These are phyloP conservation scores for Podiceps cristatus DNA, from an alignment of 2,113 vertebrate genomes.

Conservation along the genomic window DNA sequence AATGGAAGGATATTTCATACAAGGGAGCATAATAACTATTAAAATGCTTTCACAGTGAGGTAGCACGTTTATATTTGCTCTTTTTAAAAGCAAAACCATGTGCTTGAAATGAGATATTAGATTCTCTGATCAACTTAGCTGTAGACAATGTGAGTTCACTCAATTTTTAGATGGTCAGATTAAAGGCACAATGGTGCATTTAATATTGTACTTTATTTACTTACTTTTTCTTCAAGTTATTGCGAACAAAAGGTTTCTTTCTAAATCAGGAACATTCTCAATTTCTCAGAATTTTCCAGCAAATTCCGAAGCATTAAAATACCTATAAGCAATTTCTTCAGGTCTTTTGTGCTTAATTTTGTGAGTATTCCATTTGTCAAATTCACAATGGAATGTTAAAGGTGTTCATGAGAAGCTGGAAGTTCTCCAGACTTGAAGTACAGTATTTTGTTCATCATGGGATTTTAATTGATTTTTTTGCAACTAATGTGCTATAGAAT, in stretches of 20 bases:
- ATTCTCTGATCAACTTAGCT: background rate
- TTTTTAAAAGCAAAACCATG: background rate
- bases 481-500: background rate
- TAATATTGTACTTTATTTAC: background rate
- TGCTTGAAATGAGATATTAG: background rate
- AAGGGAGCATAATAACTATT: background rate
- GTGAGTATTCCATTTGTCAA: background rate
- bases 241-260: background rate
- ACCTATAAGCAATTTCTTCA: background rate
- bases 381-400: background rate
- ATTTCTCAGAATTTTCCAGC: background rate
- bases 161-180: background rate
- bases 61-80: background rate
- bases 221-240: background rate
- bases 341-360: background rate
- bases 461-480: background rate
- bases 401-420: background rate
- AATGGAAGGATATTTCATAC: background rate
- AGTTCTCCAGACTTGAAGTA: background rate
- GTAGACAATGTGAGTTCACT: background rate
- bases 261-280: background rate
- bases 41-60: background rate
- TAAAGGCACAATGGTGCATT: background rate
- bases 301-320: background rate
- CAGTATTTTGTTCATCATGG: background rate